Evolutionary conservation across 2,113 vertebrate species (phyloP).

Genomic region (Buteo buteo): DNA sequence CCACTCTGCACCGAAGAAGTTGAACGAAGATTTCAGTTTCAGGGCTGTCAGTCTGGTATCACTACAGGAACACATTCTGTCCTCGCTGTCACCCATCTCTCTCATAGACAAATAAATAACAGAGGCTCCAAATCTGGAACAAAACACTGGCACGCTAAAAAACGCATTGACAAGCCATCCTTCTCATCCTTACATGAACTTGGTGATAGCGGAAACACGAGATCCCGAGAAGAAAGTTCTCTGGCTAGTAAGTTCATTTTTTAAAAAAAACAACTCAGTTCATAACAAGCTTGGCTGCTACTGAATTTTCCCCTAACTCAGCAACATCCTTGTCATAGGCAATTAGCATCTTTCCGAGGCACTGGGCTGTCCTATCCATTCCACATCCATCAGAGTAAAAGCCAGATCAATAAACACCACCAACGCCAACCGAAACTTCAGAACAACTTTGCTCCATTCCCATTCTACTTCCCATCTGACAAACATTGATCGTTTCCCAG

Average conservation of each 20-base stretch:
- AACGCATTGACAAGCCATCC: not conserved
- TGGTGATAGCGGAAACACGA: not conserved
- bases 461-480: not conserved
- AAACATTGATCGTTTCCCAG: not conserved
- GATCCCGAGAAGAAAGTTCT: not conserved
- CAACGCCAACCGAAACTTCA: not conserved
- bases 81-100: not conserved
- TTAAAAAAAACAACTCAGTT: not conserved
- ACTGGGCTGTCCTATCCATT: not conserved
- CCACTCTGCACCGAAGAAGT: not conserved
- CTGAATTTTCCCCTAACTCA: not conserved
- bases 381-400: conserved; percentile 11
- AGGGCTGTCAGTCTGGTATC: not conserved
- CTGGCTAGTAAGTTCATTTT: not conserved
- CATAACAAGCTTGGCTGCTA: not conserved
- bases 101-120: not conserved
- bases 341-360: not conserved
- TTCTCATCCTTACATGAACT: not conserved
- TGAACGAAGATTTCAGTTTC: not conserved
- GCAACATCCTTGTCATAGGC: not conserved
- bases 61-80: not conserved
- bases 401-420: not conserved
- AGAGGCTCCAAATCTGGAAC: not conserved
- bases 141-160: not conserved
- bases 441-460: not conserved